Evolutionary conservation across 2,888 invertebrate genomes (phyloP), one percentile per base, ranked within the genome.

Genomic region (Morinoia aosen): DNA sequence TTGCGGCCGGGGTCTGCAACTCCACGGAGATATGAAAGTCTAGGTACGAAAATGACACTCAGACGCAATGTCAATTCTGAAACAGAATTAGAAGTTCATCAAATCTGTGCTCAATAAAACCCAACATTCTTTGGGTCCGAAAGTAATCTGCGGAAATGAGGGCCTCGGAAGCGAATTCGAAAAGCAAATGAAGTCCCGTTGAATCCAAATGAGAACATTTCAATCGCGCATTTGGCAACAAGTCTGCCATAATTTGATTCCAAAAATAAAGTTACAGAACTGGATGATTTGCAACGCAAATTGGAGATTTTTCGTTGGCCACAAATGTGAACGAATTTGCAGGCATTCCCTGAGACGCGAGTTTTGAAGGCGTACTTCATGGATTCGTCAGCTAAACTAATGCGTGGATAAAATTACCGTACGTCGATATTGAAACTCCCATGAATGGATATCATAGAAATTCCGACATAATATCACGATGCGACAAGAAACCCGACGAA

Each of bases 241-340:
- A 93, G 93, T 48, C 93, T 57, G 93, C 93, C 93, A 33, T 93
- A 93, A 93, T 93, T 93, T 93, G 93, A 93, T 93, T 93, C 57
- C 57, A 57, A 93, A 93, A 93, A 57, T 56, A 93, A 93, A 93
- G 57, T 93, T 93, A 93, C 48, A 93, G 57, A 57, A 33, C 93
- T 56, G n/a, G 58, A 93, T 93, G 57, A 93, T 93, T 93, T 93
- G 93, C 93, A 93, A 48, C 12, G 93, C 93, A 93, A 93, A 93
- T 93, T 93, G 93, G 33, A 57, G 93, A 93, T 48, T 48, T 93
- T 93, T 57, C 93, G 8, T 57, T 93, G 12, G 10, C 40, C 90
- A 16, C 90, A 90, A 90, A 90, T 76, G 76, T 40, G 40, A 90
- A 90, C 40, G 90, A 90, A 90, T 90, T 90, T 90, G 40, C 14